Conservation (phyloP, 2,888 invertebrate genomes). For the Ganaspis brasiliensis region DNA sequence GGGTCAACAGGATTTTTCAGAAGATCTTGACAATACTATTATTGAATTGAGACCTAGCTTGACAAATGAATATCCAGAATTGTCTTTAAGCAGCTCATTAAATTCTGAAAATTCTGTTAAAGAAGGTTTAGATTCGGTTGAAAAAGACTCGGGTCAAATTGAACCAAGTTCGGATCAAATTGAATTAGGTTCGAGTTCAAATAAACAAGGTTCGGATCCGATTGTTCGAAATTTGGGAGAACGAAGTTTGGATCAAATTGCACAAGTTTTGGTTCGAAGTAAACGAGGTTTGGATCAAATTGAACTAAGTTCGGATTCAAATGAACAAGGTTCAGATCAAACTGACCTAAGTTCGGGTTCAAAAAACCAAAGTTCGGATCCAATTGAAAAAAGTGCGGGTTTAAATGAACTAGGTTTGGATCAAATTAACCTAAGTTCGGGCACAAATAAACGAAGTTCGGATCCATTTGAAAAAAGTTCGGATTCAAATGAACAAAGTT, state of each 20-base stretch:
- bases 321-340: no score
- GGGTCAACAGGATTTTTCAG: conserved; percentile 60
- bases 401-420: no score
- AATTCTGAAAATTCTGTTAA: background rate
- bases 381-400: no score
- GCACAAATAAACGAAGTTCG: conserved; percentile 56
- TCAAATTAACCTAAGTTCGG: background rate
- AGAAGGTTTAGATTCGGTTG: conserved; percentile 19
- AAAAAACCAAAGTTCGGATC: no score
- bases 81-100: background rate
- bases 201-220: conserved; percentile 64
- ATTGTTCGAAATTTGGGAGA: no score
- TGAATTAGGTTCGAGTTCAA: conserved; percentile 57
- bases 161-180: conserved; percentile 48
- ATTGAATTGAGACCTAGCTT: conserved; percentile 70
- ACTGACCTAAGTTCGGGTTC: no score
- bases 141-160: conserved; percentile 49
- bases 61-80: conserved; percentile 48
- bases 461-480: background rate
- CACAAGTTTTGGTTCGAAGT: no score
- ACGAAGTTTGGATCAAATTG: no score
- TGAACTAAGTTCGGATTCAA: no score
- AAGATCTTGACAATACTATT: conserved; percentile 74
- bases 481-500: conserved; percentile 65
- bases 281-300: no score